Evolutionary conservation across 2,888 invertebrate genomes (phyloP), one percentile per base, ranked within the genome.

Genomic region (Synanthedon myopaeformis): DNA sequence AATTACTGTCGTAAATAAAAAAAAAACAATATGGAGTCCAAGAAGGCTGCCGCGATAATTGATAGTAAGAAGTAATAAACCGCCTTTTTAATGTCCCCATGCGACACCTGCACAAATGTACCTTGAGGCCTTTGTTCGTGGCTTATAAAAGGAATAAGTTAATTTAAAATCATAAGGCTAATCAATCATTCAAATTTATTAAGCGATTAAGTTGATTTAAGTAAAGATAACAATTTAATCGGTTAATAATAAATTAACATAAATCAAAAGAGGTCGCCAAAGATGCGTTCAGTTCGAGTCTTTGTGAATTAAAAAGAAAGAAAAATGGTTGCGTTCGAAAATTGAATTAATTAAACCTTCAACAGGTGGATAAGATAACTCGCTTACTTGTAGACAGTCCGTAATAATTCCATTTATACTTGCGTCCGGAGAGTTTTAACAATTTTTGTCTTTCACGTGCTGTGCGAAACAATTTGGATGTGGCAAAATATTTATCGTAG

Each of bases 301-400:
- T 35, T 35, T 35, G 35, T 35, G 35, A 35, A 35, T 35, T 35
- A 35, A 35, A 35, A 35, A 60, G 69, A 70, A 68, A 61, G 59
- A 61, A 64, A 59, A 63, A 65, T 68, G 66, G 64, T 64, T 69
- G 58, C 59, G 59, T 66, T 60, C 62, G 59, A 61, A 76, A 79
- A 84, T 83, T 73, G 77, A 82, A 84, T 84, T 79, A 84, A 85
- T 84, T 83, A 84, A 63, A 58, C 64, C 65, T 70, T 77, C 83
- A 83, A 84, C 85, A 85, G 85, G 82, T 85, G 76, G 75, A 58
- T 61, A 61, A 72, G 75, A 76, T 79, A 80, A 81, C 72, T 76
- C 64, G 60, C 70, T 78, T 74, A 63, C 67, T 73, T 67, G 57
- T 65, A 65, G 72, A 68, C 75, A 73, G 66, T 67, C 69, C 71